These are phyloP conservation scores for Hippocampus guttulatus DNA, from an alignment of 2,113 vertebrate species.

Conservation along the genomic window DNA sequence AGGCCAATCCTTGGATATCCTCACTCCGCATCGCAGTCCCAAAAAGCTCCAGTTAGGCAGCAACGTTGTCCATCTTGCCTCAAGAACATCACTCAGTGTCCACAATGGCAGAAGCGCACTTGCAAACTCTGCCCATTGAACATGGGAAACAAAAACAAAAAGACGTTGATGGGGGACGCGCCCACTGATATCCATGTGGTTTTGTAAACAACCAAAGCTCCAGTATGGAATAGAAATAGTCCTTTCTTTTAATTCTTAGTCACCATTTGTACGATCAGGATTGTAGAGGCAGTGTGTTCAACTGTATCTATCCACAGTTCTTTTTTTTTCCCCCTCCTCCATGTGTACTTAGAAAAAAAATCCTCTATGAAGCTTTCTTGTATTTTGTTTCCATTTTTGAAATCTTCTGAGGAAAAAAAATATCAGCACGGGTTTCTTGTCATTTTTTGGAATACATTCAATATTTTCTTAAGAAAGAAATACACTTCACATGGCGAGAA, in stretches of 20 bases:
- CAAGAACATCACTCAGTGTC: constrained; percentile 56
- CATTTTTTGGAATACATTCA: constrained; percentile 78
- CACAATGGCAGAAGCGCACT: constrained; percentile 70
- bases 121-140: constrained; percentile 60
- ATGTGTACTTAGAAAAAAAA: constrained; percentile 21
- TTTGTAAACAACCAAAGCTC: constrained; percentile 81
- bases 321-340: constrained; percentile 47
- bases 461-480: constrained; percentile 72
- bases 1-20: constrained; percentile 45
- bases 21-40: constrained; percentile 21
- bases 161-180: constrained; percentile 45
- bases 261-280: constrained; percentile 71
- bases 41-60: constrained; percentile 37
- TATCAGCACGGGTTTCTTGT: constrained; percentile 71
- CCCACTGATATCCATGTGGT: constrained; percentile 74
- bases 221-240: constrained; percentile 77
- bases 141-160: constrained; percentile 36
- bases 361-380: constrained; percentile 55
- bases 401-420: constrained; percentile 68
- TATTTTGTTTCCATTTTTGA: constrained; percentile 68
- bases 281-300: constrained; percentile 80
- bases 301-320: constrained; percentile 62
- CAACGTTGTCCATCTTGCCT: constrained; percentile 46
- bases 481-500: constrained; percentile 77
- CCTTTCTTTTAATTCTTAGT: constrained; percentile 66